Percentiles rank a stretch among this genome's conserved stretches.
phyloP scores from a whole-genome alignment of 2,888 invertebrate genomes.

The Branchellion lobata region DNA sequence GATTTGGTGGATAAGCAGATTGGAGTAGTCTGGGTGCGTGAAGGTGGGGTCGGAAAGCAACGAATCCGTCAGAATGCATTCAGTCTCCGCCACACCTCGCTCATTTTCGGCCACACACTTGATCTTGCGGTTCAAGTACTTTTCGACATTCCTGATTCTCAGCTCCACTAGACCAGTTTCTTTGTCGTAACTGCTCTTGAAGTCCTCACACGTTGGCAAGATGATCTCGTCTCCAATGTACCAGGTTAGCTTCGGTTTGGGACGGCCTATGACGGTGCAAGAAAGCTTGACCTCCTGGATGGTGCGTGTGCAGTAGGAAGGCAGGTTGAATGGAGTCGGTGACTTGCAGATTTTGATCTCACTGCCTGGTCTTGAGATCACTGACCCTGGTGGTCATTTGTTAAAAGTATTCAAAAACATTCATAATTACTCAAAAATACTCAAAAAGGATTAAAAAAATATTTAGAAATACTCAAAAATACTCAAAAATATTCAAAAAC shows the following conservation, averaged over 20 bases:
- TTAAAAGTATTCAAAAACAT: neutral
- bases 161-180: conserved; percentile 58
- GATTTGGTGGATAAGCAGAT: conserved; percentile 37
- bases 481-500: too few relatives aligned
- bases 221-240: conserved; percentile 60
- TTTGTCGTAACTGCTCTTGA: conserved; percentile 59
- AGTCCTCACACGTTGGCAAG: conserved; percentile 60
- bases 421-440: neutral
- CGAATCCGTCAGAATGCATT: conserved; percentile 54
- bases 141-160: conserved; percentile 57
- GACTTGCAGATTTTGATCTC: conserved; percentile 22
- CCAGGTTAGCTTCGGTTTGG: conserved; percentile 59
- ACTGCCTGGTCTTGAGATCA: conserved; percentile 6
- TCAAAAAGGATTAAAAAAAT: neutral
- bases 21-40: conserved; percentile 28
- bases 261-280: conserved; percentile 58
- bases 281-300: conserved; percentile 55
- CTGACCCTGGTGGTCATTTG: neutral
- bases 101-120: conserved; percentile 64
- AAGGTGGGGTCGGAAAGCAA: conserved; percentile 28
- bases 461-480: neutral
- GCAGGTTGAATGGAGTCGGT: neutral
- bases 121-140: conserved; percentile 56
- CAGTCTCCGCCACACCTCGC: conserved; percentile 80
- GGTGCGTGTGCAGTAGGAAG: neutral